Conservation (phyloP, 2,888 invertebrate species). For the Acanthococcus lagerstroemiae region DNA sequence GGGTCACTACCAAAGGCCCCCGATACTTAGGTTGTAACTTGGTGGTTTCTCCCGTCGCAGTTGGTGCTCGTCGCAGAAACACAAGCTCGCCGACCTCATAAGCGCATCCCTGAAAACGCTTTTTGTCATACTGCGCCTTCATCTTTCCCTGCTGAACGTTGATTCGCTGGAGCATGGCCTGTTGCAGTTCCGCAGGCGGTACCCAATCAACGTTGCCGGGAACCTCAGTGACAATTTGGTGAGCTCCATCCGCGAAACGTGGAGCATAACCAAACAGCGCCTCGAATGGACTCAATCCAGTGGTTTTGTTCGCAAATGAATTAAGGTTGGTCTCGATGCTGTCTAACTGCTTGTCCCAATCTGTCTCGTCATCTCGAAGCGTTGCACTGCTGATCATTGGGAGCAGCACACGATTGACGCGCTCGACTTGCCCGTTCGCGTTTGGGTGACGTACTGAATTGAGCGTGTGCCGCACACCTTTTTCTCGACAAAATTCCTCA, state of each 20-base stretch:
- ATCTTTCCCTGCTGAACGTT: too few relatives aligned
- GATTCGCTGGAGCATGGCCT: too few relatives aligned
- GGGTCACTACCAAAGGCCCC: too few relatives aligned
- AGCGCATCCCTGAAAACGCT: too few relatives aligned
- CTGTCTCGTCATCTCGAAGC: not conserved
- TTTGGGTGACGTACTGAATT: not conserved
- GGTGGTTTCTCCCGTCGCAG: too few relatives aligned
- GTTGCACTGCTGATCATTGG: not conserved
- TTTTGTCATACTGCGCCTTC: too few relatives aligned
- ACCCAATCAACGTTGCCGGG: too few relatives aligned
- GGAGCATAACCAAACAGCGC: conserved; percentile 10
- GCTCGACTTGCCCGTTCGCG: conserved; percentile 15
- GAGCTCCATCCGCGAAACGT: not conserved
- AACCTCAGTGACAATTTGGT: too few relatives aligned
- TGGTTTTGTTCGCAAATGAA: not conserved
- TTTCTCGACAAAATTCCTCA: not conserved
- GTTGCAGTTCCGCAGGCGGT: too few relatives aligned
- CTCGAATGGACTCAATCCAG: conserved; percentile 13
- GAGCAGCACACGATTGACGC: not conserved
- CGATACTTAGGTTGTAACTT: too few relatives aligned
- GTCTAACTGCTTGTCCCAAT: conserved; percentile 2
- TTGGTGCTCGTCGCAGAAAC: too few relatives aligned
- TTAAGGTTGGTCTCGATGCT: conserved; percentile 11
- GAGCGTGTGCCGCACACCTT: not conserved
- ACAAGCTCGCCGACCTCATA: too few relatives aligned